phyloP scores from a whole-genome alignment of 2,797 vertebrate species.

The Austrolebias charrua region DNA sequence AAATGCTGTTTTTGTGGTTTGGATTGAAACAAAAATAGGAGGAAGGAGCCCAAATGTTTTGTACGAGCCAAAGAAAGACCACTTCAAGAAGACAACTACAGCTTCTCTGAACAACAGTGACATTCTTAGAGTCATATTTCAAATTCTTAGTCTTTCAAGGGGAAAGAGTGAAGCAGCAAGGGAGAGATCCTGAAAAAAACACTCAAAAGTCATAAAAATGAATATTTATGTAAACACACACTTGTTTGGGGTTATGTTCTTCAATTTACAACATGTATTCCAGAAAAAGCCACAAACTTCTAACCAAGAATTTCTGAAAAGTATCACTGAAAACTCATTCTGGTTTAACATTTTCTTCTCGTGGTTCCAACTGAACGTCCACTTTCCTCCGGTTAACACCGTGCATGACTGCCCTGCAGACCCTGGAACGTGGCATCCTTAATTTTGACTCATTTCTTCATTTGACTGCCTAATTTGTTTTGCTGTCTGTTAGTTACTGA shows the following conservation, averaged over 20 bases:
- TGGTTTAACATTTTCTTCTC: constrained; percentile 10
- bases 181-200: constrained; percentile 1
- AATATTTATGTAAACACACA: constrained; percentile 15
- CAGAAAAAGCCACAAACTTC: constrained; percentile 15
- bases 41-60: not conserved
- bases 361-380: constrained; percentile 18
- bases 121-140: constrained; percentile 29
- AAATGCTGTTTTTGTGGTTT: not conserved
- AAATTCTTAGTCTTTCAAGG: constrained; percentile 6
- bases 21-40: not conserved
- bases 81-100: constrained; percentile 23
- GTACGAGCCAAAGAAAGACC: constrained; percentile 6
- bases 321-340: constrained; percentile 20
- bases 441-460: constrained; percentile 58
- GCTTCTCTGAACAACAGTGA: constrained; percentile 14
- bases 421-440: constrained; percentile 40
- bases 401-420: constrained; percentile 5
- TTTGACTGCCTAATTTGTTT: constrained; percentile 60
- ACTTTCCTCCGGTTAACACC: constrained; percentile 32
- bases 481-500: constrained; percentile 57
- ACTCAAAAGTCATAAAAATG: constrained; percentile 8
- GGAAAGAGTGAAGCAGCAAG: constrained; percentile 15
- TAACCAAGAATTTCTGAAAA: not conserved
- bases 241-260: not conserved
- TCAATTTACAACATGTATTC: constrained; percentile 7